These are phyloP conservation scores for Catagonus wagneri DNA, from an alignment of 2,113 vertebrate species.

Conservation along the genomic window DNA sequence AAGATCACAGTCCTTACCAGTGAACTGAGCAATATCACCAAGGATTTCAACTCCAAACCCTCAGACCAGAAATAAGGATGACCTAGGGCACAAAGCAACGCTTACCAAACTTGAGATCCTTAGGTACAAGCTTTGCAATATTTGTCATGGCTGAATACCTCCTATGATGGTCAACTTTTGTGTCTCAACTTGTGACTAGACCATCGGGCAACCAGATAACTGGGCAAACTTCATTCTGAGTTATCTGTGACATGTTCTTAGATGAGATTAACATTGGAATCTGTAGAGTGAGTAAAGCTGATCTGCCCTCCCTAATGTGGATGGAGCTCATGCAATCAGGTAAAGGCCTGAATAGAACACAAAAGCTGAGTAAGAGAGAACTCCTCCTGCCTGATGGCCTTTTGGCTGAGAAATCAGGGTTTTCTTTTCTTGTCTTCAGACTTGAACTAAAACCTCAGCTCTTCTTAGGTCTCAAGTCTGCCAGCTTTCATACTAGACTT, in stretches of 20 bases:
- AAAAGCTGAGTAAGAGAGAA: not conserved
- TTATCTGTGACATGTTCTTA: not conserved
- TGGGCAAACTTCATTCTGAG: not conserved
- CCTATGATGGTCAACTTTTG: not conserved
- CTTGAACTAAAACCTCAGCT: not conserved
- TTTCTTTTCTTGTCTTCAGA: not conserved
- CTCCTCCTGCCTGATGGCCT: not conserved
- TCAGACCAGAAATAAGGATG: not conserved
- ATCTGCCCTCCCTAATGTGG: not conserved
- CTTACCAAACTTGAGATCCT: not conserved
- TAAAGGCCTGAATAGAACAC: not conserved
- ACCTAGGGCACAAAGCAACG: not conserved
- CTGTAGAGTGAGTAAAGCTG: not conserved
- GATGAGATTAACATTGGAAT: not conserved
- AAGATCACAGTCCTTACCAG: not conserved
- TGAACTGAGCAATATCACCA: not conserved
- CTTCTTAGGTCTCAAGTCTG: not conserved
- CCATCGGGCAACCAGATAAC: not conserved
- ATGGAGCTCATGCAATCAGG: not conserved
- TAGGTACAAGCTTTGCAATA: not conserved
- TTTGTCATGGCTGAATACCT: not conserved
- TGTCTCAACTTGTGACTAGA: not conserved
- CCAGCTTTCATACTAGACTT: not conserved
- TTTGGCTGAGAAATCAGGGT: not conserved
- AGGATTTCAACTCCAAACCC: not conserved